phyloP scores from a whole-genome alignment of 2,797 vertebrate species.

The Gallinago solitaria region DNA sequence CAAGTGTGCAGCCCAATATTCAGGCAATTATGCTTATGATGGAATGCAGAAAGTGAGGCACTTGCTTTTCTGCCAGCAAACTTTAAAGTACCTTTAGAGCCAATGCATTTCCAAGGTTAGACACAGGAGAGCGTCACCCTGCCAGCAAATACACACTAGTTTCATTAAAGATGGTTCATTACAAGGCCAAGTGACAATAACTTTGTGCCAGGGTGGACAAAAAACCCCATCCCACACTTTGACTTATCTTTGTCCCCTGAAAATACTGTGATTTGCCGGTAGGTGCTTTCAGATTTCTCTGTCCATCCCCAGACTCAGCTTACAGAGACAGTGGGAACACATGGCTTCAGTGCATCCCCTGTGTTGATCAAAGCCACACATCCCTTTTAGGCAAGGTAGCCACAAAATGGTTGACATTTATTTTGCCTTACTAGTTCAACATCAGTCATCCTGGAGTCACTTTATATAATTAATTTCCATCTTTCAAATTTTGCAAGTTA shows the following conservation, averaged over 20 bases:
- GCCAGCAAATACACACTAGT: not conserved
- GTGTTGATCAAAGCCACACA: accelerated
- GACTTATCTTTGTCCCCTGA: not conserved
- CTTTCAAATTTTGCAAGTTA: not conserved
- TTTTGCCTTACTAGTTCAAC: not conserved
- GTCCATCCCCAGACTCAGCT: not conserved
- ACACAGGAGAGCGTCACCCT: not conserved
- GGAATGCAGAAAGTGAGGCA: not conserved
- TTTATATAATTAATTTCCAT: not conserved
- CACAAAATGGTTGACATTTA: accelerated
- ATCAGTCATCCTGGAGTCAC: not conserved
- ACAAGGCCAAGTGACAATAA: not conserved
- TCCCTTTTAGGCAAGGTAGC: not conserved
- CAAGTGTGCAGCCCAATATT: accelerated
- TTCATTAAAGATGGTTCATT: not conserved
- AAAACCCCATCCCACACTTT: accelerated
- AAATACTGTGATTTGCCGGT: not conserved
- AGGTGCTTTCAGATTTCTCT: not conserved
- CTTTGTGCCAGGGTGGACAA: not conserved
- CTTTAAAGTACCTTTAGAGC: not conserved
- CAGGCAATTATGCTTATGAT: not conserved
- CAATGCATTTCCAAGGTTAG: accelerated
- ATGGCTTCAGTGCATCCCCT: accelerated
- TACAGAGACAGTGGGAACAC: not conserved
- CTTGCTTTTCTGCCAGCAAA: not conserved